Conservation (phyloP, 1,140 invertebrate genomes). For the Macrosteles quadrilineatus region DNA sequence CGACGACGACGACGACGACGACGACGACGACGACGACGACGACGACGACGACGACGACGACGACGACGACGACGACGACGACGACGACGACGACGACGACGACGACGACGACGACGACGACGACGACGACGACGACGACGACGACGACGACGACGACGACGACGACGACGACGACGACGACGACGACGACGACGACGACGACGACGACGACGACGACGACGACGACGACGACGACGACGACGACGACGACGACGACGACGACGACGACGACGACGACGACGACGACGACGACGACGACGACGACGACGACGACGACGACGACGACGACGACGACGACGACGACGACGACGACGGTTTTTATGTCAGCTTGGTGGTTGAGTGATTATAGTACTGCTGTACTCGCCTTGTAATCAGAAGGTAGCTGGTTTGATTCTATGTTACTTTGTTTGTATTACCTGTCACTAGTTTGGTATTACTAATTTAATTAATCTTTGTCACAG, state of each 20-base stretch:
- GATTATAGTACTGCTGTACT: too few relatives aligned
- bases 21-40: not conserved
- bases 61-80: not conserved
- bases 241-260: conserved; percentile 11
- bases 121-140: not conserved
- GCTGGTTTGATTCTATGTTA: too few relatives aligned
- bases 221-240: not conserved
- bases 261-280: conserved; percentile 18
- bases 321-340: conserved; percentile 3
- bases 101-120: conserved; percentile 3
- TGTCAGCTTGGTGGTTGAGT: too few relatives aligned
- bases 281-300: conserved; percentile 9
- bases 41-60: not conserved
- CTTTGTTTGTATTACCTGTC: too few relatives aligned
- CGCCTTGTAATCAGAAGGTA: too few relatives aligned
- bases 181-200: conserved; percentile 7
- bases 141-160: conserved; percentile 3
- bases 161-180: conserved; percentile 10
- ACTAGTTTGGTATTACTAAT: too few relatives aligned
- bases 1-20: not conserved
- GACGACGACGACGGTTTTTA: too few relatives aligned
- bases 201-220: conserved; percentile 16
- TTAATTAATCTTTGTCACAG: too few relatives aligned
- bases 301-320: conserved; percentile 7
- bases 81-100: not conserved